These are phyloP conservation scores for Vidua macroura DNA, from an alignment of 2,113 vertebrate genomes.

Conservation along the genomic window DNA sequence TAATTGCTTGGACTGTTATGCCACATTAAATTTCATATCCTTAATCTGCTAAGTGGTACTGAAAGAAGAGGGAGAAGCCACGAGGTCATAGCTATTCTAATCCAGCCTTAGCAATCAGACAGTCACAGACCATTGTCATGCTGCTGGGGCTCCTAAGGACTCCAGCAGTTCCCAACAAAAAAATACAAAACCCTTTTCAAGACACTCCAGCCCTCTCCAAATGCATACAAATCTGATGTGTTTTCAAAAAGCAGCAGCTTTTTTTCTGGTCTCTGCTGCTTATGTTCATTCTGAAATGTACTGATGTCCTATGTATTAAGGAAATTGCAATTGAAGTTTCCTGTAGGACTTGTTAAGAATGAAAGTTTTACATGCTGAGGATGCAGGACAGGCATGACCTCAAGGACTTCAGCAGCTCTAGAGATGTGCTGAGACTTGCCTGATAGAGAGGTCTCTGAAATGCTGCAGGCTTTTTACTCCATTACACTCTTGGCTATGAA, in stretches of 20 bases:
- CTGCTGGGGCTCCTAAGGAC: neutral
- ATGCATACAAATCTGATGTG: neutral
- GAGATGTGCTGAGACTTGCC: neutral
- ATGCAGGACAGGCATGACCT: neutral
- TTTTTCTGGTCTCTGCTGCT: neutral
- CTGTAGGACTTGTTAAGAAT: neutral
- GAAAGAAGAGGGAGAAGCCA: neutral
- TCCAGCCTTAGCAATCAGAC: fast-evolving
- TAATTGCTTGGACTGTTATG: neutral
- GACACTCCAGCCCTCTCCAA: neutral
- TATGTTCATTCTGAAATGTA: neutral
- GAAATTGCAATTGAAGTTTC: neutral
- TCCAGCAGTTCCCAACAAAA: neutral
- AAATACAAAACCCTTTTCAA: neutral
- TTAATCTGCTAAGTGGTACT: neutral
- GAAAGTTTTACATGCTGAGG: fast-evolving
- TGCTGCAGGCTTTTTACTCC: neutral
- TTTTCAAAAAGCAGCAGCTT: neutral
- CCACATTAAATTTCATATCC: neutral
- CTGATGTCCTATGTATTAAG: fast-evolving
- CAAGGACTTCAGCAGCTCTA: neutral
- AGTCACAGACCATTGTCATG: fast-evolving
- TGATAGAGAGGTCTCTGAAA: neutral
- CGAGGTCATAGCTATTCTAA: neutral
- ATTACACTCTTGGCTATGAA: neutral